Evolutionary conservation across 2,797 vertebrate genomes (phyloP), one percentile per base, ranked within the genome.

Genomic region (Gymnothorax javanicus): DNA sequence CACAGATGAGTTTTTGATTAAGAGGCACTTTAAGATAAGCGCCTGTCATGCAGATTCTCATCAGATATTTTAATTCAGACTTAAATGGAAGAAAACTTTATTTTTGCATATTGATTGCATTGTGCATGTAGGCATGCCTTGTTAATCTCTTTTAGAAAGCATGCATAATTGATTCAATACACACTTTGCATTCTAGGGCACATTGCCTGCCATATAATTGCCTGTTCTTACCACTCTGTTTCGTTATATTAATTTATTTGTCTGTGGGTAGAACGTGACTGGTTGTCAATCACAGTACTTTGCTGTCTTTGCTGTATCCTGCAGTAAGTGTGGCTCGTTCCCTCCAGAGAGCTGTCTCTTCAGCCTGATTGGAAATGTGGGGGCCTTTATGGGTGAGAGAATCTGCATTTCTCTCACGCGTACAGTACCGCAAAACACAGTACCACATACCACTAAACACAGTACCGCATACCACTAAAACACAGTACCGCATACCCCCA

Each of bases 311-410:
- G 33, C 71, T 8, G 8, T 88, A 43, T 83, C 33, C 85, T 90
- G 25, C 94, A 98, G 97, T 95, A 98, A 98, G 93, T 98, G 97
- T 88, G 97, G 97, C 87, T 97, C 97, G 12, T 98, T 91, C 89
- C 97, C 97, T 88, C 97, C 97, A 1, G 97, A 98, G 92, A 98
- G 97, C 94, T 98, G 97, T 89, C 94, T 98, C 90, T 98, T 98
- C 96, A 98, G 97, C 92, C 96, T 98, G 91, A 97, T 98, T 69
- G 97, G 97, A 85, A 98, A 98, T 82, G 90, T 98, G 33, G 97
- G 97, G 91, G 97, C 97, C 89, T 97, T 98, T 93, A 98, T 98
- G 97, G 97, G 97, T 98, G 92, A 96, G 75, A 23, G 92, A 96
- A 60, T 60, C 59, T 60, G 59, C 17, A 9, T 60, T 60, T 60